Evolutionary conservation across 2,888 invertebrate species (phyloP).

Genomic region (Hoplodrina ambigua): DNA sequence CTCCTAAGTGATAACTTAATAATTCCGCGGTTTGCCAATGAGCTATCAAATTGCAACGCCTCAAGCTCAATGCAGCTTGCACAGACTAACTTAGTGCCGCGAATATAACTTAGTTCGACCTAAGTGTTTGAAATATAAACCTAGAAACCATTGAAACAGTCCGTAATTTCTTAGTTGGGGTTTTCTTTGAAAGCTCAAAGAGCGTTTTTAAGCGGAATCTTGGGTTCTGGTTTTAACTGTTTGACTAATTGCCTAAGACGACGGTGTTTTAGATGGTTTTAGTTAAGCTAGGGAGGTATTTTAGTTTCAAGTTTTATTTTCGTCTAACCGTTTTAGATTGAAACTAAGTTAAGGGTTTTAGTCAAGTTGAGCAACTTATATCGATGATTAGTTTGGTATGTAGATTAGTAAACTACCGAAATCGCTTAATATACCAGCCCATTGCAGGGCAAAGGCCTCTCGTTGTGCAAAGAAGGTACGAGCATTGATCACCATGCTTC

Average conservation of each 20-base stretch:
- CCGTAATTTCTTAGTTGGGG: slow-evolving; percentile 54
- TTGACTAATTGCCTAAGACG: slow-evolving; percentile 39
- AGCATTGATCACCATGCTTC: too few species aligned
- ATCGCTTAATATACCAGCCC: too few species aligned
- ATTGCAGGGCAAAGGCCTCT: too few species aligned
- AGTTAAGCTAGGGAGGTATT: slow-evolving; percentile 31
- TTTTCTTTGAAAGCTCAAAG: slow-evolving; percentile 55
- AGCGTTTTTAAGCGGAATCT: slow-evolving; percentile 41
- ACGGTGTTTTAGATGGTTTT: slow-evolving; percentile 33
- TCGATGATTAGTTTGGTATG: too few species aligned
- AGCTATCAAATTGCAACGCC: slow-evolving; percentile 56
- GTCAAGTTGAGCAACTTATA: too few species aligned
- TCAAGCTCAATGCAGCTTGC: slow-evolving; percentile 31
- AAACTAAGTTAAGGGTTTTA: too few species aligned
- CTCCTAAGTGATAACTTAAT: slow-evolving; percentile 42
- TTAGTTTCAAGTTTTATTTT: slow-evolving; percentile 2
- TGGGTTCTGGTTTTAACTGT: slow-evolving; percentile 38
- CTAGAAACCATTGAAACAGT: slow-evolving; percentile 61
- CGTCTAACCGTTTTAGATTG: background rate
- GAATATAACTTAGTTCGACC: slow-evolving; percentile 59
- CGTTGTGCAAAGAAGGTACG: too few species aligned
- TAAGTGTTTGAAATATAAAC: slow-evolving; percentile 65
- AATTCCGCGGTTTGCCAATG: slow-evolving; percentile 31
- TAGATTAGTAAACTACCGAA: too few species aligned
- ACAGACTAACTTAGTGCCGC: slow-evolving; percentile 46